Conservation (phyloP, 2,797 vertebrate genomes). For the Cyclopterus lumpus region DNA sequence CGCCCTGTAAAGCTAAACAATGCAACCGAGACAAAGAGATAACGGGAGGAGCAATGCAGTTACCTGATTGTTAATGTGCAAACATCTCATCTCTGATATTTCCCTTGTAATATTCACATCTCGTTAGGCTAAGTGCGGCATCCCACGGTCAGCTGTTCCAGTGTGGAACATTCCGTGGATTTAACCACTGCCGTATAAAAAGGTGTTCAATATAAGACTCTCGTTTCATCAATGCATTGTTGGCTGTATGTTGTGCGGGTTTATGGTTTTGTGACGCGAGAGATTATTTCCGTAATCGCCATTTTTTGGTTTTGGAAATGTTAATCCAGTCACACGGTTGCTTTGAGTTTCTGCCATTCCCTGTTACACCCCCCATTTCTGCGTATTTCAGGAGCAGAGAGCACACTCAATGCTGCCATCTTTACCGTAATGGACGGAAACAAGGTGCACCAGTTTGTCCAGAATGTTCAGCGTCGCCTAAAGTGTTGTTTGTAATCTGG, state of each 20-base stretch:
- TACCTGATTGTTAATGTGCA: conserved; percentile 87
- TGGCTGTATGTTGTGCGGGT: neutral
- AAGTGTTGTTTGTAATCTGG: conserved; percentile 20
- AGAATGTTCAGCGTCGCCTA: conserved; percentile 57
- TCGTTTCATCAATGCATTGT: neutral
- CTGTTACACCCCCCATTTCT: conserved; percentile 75
- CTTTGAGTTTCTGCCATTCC: conserved; percentile 59
- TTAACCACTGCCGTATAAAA: conserved; percentile 80
- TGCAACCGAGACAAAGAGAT: conserved; percentile 32
- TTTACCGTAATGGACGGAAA: conserved; percentile 84
- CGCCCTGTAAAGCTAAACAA: conserved; percentile 34
- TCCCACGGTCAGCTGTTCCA: conserved; percentile 82
- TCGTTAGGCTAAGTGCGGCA: conserved; percentile 84
- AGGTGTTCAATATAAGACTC: conserved; percentile 65
- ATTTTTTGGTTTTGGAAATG: conserved; percentile 15
- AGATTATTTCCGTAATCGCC: conserved; percentile 1
- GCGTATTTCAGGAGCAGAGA: conserved; percentile 67
- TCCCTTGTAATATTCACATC: conserved; percentile 82
- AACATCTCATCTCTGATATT: conserved; percentile 79
- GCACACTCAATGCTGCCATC: conserved; percentile 68
- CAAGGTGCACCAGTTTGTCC: conserved; percentile 29
- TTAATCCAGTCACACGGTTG: conserved; percentile 39
- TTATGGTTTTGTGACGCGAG: conserved; percentile 3
- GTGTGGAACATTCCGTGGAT: conserved; percentile 86
- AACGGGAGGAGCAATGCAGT: conserved; percentile 44